Evolutionary conservation across 2,113 vertebrate genomes (phyloP).

Genomic region (Phaethornis superciliosus): DNA sequence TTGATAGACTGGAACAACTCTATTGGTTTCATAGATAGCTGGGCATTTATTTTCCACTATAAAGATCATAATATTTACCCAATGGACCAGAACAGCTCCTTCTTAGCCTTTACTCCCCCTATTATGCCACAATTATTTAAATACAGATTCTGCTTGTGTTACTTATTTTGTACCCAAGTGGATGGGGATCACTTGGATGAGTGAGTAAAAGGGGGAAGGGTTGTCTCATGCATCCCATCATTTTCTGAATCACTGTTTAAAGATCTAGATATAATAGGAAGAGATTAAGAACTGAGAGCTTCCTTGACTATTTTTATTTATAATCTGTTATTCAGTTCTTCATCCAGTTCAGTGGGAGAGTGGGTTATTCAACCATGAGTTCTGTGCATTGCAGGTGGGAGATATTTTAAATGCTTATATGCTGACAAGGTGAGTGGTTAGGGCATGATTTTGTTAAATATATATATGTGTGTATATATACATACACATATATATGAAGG

Average conservation of each 20-base stretch:
- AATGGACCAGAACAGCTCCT: slow-evolving; percentile 65
- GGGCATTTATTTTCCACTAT: slow-evolving; percentile 62
- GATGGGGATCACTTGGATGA: slow-evolving; percentile 29
- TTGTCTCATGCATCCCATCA: slow-evolving; percentile 9
- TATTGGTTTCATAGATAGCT: slow-evolving; percentile 56
- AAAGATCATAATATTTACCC: slow-evolving; percentile 61
- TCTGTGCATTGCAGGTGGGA: slow-evolving; percentile 3
- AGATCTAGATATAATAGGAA: background rate
- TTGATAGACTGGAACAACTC: slow-evolving; percentile 56
- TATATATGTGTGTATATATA: background rate
- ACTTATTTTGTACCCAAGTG: slow-evolving; percentile 35
- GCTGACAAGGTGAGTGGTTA: slow-evolving; percentile 56
- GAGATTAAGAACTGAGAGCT: background rate
- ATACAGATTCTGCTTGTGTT: slow-evolving; percentile 28
- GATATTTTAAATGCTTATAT: slow-evolving; percentile 42
- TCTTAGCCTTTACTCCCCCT: slow-evolving; percentile 63
- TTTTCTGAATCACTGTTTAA: background rate
- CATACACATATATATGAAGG: background rate
- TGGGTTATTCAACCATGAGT: slow-evolving; percentile 34
- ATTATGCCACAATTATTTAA: slow-evolving; percentile 66
- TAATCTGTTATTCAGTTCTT: background rate
- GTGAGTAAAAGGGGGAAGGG: slow-evolving; percentile 28
- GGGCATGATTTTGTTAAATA: slow-evolving; percentile 32
- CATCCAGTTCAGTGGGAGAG: background rate
- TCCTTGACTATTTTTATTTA: slow-evolving; percentile 40